phyloP scores from a whole-genome alignment of 2,113 vertebrate genomes.

The Oreocharis arfaki region DNA sequence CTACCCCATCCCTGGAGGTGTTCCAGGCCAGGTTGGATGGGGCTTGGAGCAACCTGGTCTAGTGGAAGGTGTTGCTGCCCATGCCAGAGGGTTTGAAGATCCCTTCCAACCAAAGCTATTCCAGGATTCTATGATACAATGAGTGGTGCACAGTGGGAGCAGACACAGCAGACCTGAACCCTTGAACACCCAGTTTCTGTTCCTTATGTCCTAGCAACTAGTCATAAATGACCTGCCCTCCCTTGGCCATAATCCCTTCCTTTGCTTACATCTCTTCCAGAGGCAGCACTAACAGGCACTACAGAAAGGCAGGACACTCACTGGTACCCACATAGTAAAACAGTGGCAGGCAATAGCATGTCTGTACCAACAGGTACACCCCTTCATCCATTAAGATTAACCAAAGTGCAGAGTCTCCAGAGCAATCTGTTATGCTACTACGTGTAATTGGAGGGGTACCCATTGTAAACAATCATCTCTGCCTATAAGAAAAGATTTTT shows the following conservation, averaged over 20 bases:
- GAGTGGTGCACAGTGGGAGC: background rate
- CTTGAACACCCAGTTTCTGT: background rate
- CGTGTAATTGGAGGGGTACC: background rate
- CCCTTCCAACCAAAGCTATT: background rate
- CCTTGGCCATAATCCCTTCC: background rate
- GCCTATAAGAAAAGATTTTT: background rate
- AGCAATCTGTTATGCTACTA: background rate
- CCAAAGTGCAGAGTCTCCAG: background rate
- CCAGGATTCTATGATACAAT: background rate
- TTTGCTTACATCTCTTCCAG: background rate
- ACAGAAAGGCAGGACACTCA: background rate
- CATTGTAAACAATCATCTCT: background rate
- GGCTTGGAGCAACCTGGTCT: background rate
- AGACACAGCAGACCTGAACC: background rate
- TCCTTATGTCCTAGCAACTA: background rate
- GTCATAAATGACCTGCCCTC: background rate
- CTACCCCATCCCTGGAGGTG: background rate
- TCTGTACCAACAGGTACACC: background rate
- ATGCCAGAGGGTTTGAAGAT: background rate
- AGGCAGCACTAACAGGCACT: background rate
- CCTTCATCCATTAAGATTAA: background rate
- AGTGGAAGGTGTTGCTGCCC: background rate
- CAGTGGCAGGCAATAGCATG: background rate
- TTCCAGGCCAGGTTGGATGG: background rate
- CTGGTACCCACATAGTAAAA: background rate